Conservation (phyloP, 2,888 invertebrate species). For the Boloria euphrosyne region DNA sequence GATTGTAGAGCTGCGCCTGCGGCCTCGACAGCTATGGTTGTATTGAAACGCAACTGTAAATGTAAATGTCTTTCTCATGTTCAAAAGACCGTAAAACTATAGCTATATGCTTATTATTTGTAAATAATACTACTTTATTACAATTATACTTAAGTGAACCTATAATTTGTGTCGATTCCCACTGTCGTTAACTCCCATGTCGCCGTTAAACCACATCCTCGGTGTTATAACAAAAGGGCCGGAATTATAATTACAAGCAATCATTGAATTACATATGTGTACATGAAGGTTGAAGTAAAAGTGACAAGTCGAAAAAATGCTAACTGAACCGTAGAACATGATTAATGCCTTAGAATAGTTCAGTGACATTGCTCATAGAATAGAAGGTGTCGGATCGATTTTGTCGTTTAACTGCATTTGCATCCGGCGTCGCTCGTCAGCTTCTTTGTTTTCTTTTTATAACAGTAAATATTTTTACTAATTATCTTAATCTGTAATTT, state of each 20-base stretch:
- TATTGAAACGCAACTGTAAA: no score
- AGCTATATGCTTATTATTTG: conserved; percentile 1
- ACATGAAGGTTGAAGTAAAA: conserved; percentile 1
- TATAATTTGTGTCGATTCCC: conserved; percentile 22
- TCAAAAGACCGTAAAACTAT: no score
- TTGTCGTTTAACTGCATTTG: no score
- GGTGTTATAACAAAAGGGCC: conserved; percentile 55
- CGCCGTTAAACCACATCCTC: conserved; percentile 63
- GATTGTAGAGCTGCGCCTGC: no score
- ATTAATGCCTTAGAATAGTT: conserved; percentile 4
- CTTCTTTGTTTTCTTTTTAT: no score
- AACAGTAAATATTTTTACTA: no score
- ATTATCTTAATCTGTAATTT: no score
- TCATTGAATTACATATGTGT: conserved; percentile 64
- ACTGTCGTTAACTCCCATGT: conserved; percentile 38
- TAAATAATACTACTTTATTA: conserved; percentile 4
- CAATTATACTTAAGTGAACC: conserved; percentile 14
- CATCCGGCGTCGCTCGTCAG: no score
- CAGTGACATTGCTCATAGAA: no score
- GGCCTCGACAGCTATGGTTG: no score
- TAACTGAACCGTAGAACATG: conserved; percentile 5
- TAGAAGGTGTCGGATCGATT: background rate
- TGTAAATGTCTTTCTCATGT: no score
- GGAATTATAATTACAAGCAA: conserved; percentile 60
- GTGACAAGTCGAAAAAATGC: background rate